Conservation (phyloP, 1,140 invertebrate species). For the Ooceraea biroi region DNA sequence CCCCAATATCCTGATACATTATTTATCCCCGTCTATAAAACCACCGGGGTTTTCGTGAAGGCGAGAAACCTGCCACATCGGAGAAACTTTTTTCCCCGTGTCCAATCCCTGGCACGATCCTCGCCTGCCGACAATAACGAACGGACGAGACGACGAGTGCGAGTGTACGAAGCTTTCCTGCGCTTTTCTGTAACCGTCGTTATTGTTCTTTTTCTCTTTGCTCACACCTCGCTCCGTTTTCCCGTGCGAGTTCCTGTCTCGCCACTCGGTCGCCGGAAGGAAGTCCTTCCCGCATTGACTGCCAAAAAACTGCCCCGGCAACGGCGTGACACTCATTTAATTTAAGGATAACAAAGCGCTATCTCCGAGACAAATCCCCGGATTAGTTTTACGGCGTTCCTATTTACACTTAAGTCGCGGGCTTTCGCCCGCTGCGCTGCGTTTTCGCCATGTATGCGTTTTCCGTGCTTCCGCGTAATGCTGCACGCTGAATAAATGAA, state of each 20-base stretch:
- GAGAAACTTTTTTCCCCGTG: constrained; percentile 66
- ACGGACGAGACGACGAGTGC: constrained; percentile 61
- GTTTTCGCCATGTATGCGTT: constrained; percentile 14
- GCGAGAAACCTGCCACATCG: constrained; percentile 62
- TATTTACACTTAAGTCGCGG: constrained; percentile 56
- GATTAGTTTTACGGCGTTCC: constrained; percentile 34
- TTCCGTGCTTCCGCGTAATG: neutral
- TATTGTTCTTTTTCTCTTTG: constrained; percentile 38
- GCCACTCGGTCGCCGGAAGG: constrained; percentile 42
- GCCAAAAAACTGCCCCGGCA: constrained; percentile 71
- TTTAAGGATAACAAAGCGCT: constrained; percentile 62
- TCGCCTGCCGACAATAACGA: constrained; percentile 68
- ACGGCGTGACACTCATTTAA: constrained; percentile 70
- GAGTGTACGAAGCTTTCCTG: constrained; percentile 61
- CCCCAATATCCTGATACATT: constrained; percentile 77
- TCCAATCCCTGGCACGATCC: constrained; percentile 61
- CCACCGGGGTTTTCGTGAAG: constrained; percentile 66
- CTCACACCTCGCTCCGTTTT: constrained; percentile 46
- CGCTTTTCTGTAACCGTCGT: constrained; percentile 16
- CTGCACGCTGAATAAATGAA: neutral
- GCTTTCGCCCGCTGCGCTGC: constrained; percentile 17
- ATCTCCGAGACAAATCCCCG: constrained; percentile 35
- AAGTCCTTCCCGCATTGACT: constrained; percentile 68
- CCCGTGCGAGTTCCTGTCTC: neutral
- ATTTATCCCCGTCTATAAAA: constrained; percentile 74